Conservation (phyloP, 35 echinoderm and acorn worm species). For the Apostichopus parvimensis region DNA sequence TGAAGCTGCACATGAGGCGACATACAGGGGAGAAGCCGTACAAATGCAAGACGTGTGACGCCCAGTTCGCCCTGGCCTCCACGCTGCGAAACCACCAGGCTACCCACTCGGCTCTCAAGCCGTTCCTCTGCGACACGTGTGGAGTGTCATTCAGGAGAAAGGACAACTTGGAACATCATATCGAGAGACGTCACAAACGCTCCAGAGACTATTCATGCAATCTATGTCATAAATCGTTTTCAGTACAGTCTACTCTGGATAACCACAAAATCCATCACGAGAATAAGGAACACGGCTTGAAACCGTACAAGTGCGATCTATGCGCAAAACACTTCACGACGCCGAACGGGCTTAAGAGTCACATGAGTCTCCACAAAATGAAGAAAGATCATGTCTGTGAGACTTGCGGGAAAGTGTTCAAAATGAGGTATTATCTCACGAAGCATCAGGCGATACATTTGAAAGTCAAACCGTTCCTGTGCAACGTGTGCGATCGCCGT, state of each 20-base stretch:
- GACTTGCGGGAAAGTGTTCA: constrained; percentile 84
- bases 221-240: constrained; percentile 79
- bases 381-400: constrained; percentile 75
- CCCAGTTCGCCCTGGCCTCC: constrained; percentile 57
- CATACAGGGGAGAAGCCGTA: constrained; percentile 81
- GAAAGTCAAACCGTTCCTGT: constrained; percentile 78
- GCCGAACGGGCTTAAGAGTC: constrained; percentile 65
- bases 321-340: constrained; percentile 75
- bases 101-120: constrained; percentile 54
- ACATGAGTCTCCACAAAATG: constrained; percentile 63
- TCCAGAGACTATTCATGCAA: constrained; percentile 69
- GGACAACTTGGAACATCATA: constrained; percentile 69
- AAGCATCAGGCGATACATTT: constrained; percentile 76
- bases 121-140: constrained; percentile 81
- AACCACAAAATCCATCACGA: constrained; percentile 85
- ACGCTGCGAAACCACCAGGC: constrained; percentile 72
- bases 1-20: constrained; percentile 60
- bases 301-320: constrained; percentile 71
- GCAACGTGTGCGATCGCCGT: constrained; percentile 72
- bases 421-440: constrained; percentile 67
- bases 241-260: constrained; percentile 43
- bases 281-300: constrained; percentile 66
- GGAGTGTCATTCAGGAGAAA: constrained; percentile 70
- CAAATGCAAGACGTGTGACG: constrained; percentile 65
- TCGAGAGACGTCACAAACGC: constrained; percentile 55